Base-by-base conservation (phyloP, 1,140 invertebrate species). In the Laupala kohalensis region DNA sequence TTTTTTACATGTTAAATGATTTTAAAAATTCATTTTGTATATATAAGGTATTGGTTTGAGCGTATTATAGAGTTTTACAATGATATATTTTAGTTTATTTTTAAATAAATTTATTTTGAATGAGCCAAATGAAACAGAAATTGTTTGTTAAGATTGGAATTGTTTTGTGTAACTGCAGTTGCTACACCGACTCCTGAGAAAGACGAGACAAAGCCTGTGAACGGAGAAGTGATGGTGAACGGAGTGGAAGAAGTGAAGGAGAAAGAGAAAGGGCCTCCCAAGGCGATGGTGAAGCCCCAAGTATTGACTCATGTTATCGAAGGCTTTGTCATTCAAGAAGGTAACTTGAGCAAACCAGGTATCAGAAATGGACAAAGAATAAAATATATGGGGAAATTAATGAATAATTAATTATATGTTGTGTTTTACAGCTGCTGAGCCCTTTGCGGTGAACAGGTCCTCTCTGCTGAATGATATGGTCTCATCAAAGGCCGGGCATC, bases 221-320 rank as follows among this genome's bases (percentile, higher is more conserved):
- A 68, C 12, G 29, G 29, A 29, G 67, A 29, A 23, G 28, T 68
- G 6, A 26, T 29, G 27, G 65, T n/a, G 26, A 64, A 68, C 5
- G 71, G 62, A 3, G 29, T 69, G 3, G 29, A 28, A n/a, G 65
- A 9, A 15, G 65, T 25, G 29, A 72, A 66, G 63, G 72, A 67
- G 5, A 29, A 25, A 6, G 67, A 72, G 15, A 72, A 73, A 63
- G 69, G 69, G 15, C 72, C 90, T 64, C 92, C 92, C n/a, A 96
- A 95, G 80, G 94, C 94, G 0, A 92, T 97, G 87, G 94, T 97
- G 0, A 97, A 97, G 81, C 95, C 95, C 0, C 95, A 97, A 78
- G 93, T 98, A 3, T 82, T 98, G 12, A 98, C 95, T 0, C 96
- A 98, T 79, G 93, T 97, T 3, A 97, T 98, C 72, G 96, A 97